Evolutionary conservation across 1,140 invertebrate species (phyloP).

Genomic region (Pantala flavescens): DNA sequence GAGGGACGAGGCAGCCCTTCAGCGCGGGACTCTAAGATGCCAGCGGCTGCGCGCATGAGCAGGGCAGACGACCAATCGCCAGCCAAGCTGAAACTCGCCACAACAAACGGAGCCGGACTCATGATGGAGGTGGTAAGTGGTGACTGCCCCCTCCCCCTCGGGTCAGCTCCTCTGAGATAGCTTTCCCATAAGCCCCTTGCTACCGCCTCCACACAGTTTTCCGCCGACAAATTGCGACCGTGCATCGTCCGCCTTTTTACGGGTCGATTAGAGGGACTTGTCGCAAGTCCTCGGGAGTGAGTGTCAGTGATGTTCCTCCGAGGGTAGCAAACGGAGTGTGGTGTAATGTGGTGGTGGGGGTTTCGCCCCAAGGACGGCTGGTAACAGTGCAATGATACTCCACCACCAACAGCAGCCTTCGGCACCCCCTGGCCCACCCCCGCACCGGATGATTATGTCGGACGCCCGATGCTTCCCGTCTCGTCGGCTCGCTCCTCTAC

Average conservation of each 20-base stretch:
- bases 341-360: slow-evolving; percentile 4
- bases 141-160: not conserved
- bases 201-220: not conserved
- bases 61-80: slow-evolving; percentile 12
- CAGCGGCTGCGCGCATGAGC: slow-evolving; percentile 12
- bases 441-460: slow-evolving; percentile 13
- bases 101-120: slow-evolving; percentile 15
- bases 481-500: not conserved
- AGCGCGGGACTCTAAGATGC: slow-evolving; percentile 12
- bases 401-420: not conserved
- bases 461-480: not conserved
- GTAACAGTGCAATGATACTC: not conserved
- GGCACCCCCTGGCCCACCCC: not conserved
- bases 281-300: no score
- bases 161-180: not conserved
- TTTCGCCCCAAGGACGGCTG: not conserved
- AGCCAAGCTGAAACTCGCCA: slow-evolving; percentile 13
- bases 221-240: slow-evolving; percentile 1
- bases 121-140: slow-evolving; percentile 15
- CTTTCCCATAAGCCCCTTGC: not conserved
- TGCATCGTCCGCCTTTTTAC: not conserved
- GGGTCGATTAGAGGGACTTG: no score
- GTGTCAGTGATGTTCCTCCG: no score
- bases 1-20: slow-evolving; percentile 4
- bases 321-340: not conserved